Percentiles rank a stretch among this genome's conserved stretches.
Conservation (phyloP, 1,140 invertebrate genomes). For the Copidosoma floridanum region DNA sequence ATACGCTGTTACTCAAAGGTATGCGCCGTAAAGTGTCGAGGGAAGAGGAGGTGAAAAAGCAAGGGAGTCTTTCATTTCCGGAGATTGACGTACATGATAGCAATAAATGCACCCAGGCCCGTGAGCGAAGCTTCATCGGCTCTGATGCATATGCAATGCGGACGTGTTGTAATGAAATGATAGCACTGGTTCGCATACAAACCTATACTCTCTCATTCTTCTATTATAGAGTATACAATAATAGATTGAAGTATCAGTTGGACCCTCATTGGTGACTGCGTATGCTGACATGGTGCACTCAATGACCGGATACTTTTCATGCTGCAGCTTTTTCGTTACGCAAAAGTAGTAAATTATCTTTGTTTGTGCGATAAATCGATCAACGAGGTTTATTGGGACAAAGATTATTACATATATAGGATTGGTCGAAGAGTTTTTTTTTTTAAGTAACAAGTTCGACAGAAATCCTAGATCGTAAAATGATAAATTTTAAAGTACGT, state of each 20-base stretch:
- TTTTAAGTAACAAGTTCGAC: too few species aligned
- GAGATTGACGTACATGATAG: constrained; percentile 12
- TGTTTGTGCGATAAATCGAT: background rate
- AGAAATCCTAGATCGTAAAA: too few species aligned
- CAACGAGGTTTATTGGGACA: background rate
- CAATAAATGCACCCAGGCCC: too few species aligned
- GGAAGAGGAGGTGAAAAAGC: too few species aligned
- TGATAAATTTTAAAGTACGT: too few species aligned
- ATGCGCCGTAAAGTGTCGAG: too few species aligned
- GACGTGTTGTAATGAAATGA: constrained; percentile 13
- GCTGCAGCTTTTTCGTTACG: too few species aligned
- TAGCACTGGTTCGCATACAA: background rate
- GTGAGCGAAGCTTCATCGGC: too few species aligned
- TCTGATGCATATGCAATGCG: background rate
- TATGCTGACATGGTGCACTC: background rate
- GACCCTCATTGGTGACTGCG: background rate
- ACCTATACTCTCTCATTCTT: background rate
- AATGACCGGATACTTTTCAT: background rate
- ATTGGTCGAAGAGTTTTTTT: too few species aligned
- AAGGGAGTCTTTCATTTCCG: constrained; percentile 21
- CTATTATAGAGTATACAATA: background rate
- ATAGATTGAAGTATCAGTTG: background rate
- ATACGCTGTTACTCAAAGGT: background rate
- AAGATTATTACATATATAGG: too few species aligned
- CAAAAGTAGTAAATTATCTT: too few species aligned